A percentile compares a stretch with the other conserved stretches of the same genome.
Evolutionary conservation across 2,113 vertebrate genomes (phyloP).

Genomic region (Sphaerodactylus townsendi): DNA sequence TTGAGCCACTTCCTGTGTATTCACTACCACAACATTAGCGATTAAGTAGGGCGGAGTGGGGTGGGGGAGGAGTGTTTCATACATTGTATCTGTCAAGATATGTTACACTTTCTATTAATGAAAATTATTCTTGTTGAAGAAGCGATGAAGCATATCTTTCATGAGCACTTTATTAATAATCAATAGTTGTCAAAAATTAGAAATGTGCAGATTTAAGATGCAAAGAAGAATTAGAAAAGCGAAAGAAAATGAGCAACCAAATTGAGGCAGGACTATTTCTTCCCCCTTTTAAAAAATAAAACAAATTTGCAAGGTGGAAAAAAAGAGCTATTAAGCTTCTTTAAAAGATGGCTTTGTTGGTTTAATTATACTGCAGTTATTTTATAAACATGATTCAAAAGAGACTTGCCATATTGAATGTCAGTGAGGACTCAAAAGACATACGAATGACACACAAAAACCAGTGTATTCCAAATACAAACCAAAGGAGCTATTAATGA

Average conservation of each 20-base stretch:
- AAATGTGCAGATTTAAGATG: slow-evolving; percentile 69
- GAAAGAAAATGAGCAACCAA: slow-evolving; percentile 65
- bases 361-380: slow-evolving; percentile 85
- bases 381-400: slow-evolving; percentile 86
- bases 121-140: slow-evolving; percentile 70
- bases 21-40: slow-evolving; percentile 66
- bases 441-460: slow-evolving; percentile 77
- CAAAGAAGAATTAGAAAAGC: slow-evolving; percentile 66
- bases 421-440: slow-evolving; percentile 79
- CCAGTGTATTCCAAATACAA: slow-evolving; percentile 81
- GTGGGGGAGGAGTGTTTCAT: slow-evolving; percentile 45
- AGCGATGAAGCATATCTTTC: slow-evolving; percentile 70
- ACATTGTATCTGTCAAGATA: slow-evolving; percentile 70
- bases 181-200: slow-evolving; percentile 78
- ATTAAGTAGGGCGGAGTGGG: slow-evolving; percentile 44
- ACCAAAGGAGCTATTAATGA: slow-evolving; percentile 78
- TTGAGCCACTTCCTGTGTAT: slow-evolving; percentile 65
- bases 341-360: slow-evolving; percentile 84
- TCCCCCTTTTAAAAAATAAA: slow-evolving; percentile 71
- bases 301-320: slow-evolving; percentile 65
- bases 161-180: slow-evolving; percentile 73
- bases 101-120: slow-evolving; percentile 74
- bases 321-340: slow-evolving; percentile 75
- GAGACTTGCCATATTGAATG: slow-evolving; percentile 81
- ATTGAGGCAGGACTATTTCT: slow-evolving; percentile 66